Evolutionary conservation across 2,797 vertebrate species (phyloP), one percentile per base, ranked within the genome.

Genomic region (Onychomys arenicola): DNA sequence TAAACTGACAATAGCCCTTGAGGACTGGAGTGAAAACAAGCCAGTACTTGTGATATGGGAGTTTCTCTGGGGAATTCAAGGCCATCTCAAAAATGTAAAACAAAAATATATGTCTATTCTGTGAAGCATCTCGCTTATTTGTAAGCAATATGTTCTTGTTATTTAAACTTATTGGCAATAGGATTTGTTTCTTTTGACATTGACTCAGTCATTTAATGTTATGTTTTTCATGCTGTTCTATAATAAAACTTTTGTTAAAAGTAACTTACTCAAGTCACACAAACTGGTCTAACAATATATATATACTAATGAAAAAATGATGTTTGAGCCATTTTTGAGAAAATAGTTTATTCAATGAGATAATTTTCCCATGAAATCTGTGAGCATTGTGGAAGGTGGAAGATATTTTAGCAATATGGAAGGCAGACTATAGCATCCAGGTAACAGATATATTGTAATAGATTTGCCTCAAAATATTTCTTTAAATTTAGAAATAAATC

Each of bases 21-120:
- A 96, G 89, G 97, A 97, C 29, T n/a, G 27, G 3, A 87, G 29
- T 55, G 77, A 73, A 94, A 88, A 86, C 40, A 25, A 7, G 73
- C 16, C 29, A 21, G 78, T 17, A 76, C 67, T 94, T 90, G 59
- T 37, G 81, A 90, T 32, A 4, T 71, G 21, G 40, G 10, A 2
- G 5, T 73, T 93, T 80, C 43, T 96, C 59, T 67, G 8, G 46
- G 14, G 40, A 92, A 81, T 71, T 37, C 23, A 57, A 10, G 19
- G 73, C 84, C 43, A 67, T 75, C 67, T 94, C 76, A 5, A 59
- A 93, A 96, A 83, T 5, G 27, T 11, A 82, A 94, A 93, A 92
- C 27, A 82, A 21, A 77, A 77, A 65, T 75, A 61, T 32, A 75
- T 7, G 9, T 75, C 43, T 12, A 29, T 3, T 55, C 93, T 49